Evolutionary conservation across 2,113 vertebrate species (phyloP), one percentile per base, ranked within the genome.

Genomic region (Pachypanchax playfairii): DNA sequence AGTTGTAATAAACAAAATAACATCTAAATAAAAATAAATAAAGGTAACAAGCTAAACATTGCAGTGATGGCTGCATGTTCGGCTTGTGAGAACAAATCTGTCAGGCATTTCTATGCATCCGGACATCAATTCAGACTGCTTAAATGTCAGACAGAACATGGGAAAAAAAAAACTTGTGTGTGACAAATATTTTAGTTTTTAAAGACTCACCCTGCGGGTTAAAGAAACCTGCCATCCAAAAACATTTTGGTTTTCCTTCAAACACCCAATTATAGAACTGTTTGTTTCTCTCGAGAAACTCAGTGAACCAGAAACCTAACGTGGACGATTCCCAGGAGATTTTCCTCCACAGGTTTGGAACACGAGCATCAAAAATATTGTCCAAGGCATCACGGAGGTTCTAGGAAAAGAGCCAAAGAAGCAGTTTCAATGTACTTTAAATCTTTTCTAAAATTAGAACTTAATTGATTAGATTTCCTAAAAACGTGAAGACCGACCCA

Each of bases 261-360:
- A 93, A 95, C 80, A 96, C 78, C 95, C 95, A 96, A 1, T 64
- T 89, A 20, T 89, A 61, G 79, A 96, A 94, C 53, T 96, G 95
- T 1, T 84, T 42, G 33, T 94, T 95, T 80, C 94, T 93, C 85
- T 96, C 94, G 24, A 95, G 63, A 62, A 97, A 92, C 36, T 96
- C 94, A 22, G 92, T 94, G 87, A 94, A 96, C 95, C 95, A 96
- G 77, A 96, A 96, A 17, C 95, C 95, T 67, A 96, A 82, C 0
- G 94, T 95, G 65, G 92, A 93, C 3, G 95, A 97, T 52, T 90
- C 87, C 95, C 95, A 96, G 0, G 94, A 96, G 8, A 94, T 91
- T 80, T 94, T 95, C 69, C 85, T 90, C 94, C 94, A 96, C 26
- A 62, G 83, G 35, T 78, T 83, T 41, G 95, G 95, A 65, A 95